Conservation (phyloP, 2,113 vertebrate species). For the Pseudolaguvia tuberculata region DNA sequence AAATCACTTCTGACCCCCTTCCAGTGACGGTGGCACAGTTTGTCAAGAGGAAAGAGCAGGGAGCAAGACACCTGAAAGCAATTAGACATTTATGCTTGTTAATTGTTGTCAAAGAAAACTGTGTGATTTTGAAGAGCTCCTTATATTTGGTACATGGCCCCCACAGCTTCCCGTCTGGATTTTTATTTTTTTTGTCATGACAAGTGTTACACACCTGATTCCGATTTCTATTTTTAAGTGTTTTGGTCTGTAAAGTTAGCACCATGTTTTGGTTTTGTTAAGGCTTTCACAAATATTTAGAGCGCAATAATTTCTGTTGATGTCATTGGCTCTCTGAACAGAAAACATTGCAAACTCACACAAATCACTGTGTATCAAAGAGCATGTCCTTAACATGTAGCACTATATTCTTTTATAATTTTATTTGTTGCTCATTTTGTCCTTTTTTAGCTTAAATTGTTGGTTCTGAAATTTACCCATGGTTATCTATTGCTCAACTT, state of each 20-base stretch:
- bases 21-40: constrained; percentile 51
- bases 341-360: background rate
- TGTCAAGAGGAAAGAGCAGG: constrained; percentile 40
- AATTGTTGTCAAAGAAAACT: constrained; percentile 36
- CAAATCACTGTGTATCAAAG: background rate
- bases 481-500: constrained; percentile 39
- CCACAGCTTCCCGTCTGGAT: constrained; percentile 9
- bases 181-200: constrained; percentile 25
- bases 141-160: constrained; percentile 34
- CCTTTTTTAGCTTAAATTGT: constrained; percentile 35
- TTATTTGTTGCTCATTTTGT: constrained; percentile 30
- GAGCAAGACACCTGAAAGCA: constrained; percentile 52
- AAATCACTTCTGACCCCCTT: constrained; percentile 81
- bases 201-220: constrained; percentile 36
- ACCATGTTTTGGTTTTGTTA: constrained; percentile 20
- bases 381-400: constrained; percentile 33
- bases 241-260: constrained; percentile 25
- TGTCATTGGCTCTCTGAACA: too few species aligned
- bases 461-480: constrained; percentile 45
- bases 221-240: constrained; percentile 30
- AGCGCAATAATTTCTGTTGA: constrained; percentile 18
- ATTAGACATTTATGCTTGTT: constrained; percentile 43
- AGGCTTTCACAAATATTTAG: constrained; percentile 27
- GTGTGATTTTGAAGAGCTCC: constrained; percentile 47
- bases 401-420: constrained; percentile 34